Percentiles rank a stretch among this genome's conserved stretches.
Conservation (phyloP, 2,888 invertebrate species). For the Drosophila algonquin region DNA sequence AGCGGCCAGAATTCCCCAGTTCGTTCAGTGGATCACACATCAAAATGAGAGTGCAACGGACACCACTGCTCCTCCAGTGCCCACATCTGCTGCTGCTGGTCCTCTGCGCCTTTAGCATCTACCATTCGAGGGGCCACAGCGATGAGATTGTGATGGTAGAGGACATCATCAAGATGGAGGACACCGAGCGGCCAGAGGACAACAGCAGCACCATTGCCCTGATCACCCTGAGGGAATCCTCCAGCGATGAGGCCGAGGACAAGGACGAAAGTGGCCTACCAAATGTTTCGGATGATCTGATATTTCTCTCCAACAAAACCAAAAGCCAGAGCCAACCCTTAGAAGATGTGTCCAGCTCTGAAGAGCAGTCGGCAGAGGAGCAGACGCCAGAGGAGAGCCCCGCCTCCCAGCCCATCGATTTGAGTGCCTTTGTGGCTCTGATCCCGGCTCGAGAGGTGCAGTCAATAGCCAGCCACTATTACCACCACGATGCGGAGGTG, state of each 20-base stretch:
- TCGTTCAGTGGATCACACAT: constrained; percentile 25
- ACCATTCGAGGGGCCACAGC: constrained; percentile 6
- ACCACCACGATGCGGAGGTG: constrained; percentile 80
- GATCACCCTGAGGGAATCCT: constrained; percentile 50
- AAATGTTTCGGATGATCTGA: constrained; percentile 78
- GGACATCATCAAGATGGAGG: constrained; percentile 21
- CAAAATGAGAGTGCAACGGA: constrained; percentile 9
- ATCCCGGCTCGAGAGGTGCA: constrained; percentile 80
- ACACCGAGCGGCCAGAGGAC: constrained; percentile 15
- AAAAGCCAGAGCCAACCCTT: constrained; percentile 16
- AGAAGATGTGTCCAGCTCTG: constrained; percentile 9
- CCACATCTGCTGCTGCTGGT: constrained; percentile 10
- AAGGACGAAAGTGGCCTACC: constrained; percentile 25
- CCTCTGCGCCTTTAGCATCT: constrained; percentile 4
- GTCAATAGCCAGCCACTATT: constrained; percentile 77
- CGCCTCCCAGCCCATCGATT: constrained; percentile 67
- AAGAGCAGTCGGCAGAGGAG: constrained; percentile 17
- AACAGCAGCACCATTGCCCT: constrained; percentile 45
- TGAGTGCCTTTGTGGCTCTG: constrained; percentile 80
- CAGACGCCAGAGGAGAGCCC: constrained; percentile 26
- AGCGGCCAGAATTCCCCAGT: constrained; percentile 19
- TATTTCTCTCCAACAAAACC: constrained; percentile 65
- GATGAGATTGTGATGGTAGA: constrained; percentile 51
- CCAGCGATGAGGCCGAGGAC: constrained; percentile 45
- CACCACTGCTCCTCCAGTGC: background rate